Evolutionary conservation across 1,140 invertebrate genomes (phyloP).

Genomic region (Episyrphus balteatus): DNA sequence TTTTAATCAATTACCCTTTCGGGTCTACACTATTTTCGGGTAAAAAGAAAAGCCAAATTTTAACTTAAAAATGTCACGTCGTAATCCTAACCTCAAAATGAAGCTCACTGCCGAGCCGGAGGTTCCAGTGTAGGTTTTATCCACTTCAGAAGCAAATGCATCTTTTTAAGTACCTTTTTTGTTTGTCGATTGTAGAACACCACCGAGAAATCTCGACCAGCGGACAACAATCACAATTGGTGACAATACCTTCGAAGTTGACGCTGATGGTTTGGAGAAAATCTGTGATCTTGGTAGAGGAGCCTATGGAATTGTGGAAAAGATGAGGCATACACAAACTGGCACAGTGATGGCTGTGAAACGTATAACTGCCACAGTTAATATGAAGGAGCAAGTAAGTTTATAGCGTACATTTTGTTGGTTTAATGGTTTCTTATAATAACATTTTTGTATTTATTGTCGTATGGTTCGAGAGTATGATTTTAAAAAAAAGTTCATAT

Average conservation of each 20-base stretch:
- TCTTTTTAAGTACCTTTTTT: background rate
- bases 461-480: too few relatives aligned
- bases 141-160: background rate
- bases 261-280: constrained; percentile 80
- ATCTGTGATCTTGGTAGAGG: constrained; percentile 85
- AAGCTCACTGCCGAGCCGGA: background rate
- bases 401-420: background rate
- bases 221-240: constrained; percentile 76
- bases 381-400: constrained; percentile 60
- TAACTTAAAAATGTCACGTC: background rate
- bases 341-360: constrained; percentile 92
- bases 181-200: constrained; percentile 12
- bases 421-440: background rate
- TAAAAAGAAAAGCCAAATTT: too few relatives aligned
- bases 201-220: constrained; percentile 71
- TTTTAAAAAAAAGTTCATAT: too few relatives aligned
- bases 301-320: constrained; percentile 92
- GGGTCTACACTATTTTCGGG: too few relatives aligned
- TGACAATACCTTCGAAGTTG: constrained; percentile 76
- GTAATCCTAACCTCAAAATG: background rate
- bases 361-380: constrained; percentile 87
- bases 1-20: too few relatives aligned
- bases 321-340: constrained; percentile 85
- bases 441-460: background rate
- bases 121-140: background rate